Evolutionary conservation across 2,888 invertebrate genomes (phyloP), one percentile per base, ranked within the genome.

Genomic region (Ephialtes manifestator): DNA sequence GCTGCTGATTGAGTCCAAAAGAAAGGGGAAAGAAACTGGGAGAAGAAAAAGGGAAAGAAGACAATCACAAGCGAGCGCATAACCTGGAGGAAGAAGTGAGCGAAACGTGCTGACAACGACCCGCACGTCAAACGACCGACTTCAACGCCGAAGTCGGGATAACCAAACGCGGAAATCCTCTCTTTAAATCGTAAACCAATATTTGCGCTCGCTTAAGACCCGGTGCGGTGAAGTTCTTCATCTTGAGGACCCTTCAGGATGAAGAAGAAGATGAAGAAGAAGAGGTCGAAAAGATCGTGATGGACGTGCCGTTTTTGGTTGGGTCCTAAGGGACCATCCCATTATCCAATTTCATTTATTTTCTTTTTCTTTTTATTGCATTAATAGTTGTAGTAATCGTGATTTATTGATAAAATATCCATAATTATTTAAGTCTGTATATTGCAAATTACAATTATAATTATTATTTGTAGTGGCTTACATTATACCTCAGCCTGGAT

Each of bases 181-280:
- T 87, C 79, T 90, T 92, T 91, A 91, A 92, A 93, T 92, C 91
- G 91, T 89, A 88, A 90, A 89, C 90, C 91, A 92, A 92, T 92
- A 92, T 93, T 93, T 92, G 88, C 89, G 77, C 85, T 81, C 89
- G 85, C 86, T 89, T 86, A 88, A 90, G 85, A 87, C 86, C 87
- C 82, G 81, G 72, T 43, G 84, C 78, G 79, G 46, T 39, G 31
- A n/a, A 28, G 8, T 63, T 76, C 77, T 63, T 81, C 67, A 48
- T 71, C 77, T 78, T 24, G 74, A 71, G 81, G 20, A 48, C 43
- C 51, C 70, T 70, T 48, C 63, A 68, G 51, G 55, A n/a, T n/a
- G n/a, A 28, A 63, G 8, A 28, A 68, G 58, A 76, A n/a, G 55
- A 39, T 48, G 67, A 10, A 39, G 31, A 10, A 39, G 31, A 70